Conservation (phyloP, 2,888 invertebrate species). For the Nephrotoma guestfalica region DNA sequence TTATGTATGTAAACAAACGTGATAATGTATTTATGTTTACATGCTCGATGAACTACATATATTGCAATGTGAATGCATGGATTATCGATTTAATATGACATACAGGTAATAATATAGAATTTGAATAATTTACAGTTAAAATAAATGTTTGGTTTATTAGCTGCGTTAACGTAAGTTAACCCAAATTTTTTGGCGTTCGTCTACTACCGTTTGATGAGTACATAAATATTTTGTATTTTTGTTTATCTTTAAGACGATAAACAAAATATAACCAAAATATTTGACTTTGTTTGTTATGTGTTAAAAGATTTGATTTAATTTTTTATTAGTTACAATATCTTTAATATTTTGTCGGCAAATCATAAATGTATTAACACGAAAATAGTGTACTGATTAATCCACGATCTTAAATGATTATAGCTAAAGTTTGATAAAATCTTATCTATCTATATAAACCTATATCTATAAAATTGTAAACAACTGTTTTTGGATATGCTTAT, state of each 20-base stretch:
- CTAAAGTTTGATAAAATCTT: too few relatives aligned
- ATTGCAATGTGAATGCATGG: not conserved
- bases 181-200: not conserved
- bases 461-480: too few relatives aligned
- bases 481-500: too few relatives aligned
- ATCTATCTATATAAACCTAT: too few relatives aligned
- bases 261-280: not conserved
- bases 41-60: not conserved
- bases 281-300: not conserved
- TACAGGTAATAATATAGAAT: not conserved
- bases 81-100: too few relatives aligned
- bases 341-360: not conserved
- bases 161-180: not conserved
- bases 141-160: not conserved
- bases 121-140: not conserved
- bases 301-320: too few relatives aligned
- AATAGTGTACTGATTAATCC: too few relatives aligned
- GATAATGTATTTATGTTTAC: not conserved
- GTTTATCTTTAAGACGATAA: not conserved
- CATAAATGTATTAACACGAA: not conserved
- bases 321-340: not conserved
- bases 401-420: too few relatives aligned
- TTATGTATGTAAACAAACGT: not conserved
- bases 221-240: not conserved
- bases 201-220: not conserved